Evolutionary conservation across 2,113 vertebrate genomes (phyloP).

Genomic region (Suricata suricatta): DNA sequence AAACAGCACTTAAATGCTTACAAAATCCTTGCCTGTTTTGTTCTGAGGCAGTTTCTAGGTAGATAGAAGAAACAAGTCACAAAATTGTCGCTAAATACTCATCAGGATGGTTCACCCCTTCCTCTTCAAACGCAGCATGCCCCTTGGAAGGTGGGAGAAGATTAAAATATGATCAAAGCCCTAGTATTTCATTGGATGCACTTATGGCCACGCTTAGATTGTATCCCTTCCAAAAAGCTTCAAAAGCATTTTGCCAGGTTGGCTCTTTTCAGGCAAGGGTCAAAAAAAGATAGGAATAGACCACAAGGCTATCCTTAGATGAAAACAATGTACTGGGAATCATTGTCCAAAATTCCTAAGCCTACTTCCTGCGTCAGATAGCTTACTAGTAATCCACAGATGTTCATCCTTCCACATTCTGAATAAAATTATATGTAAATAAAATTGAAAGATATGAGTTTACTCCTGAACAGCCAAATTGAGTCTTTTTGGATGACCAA

Average conservation of each 20-base stretch:
- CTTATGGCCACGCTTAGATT: not conserved
- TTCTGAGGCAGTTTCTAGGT: slow-evolving; percentile 41
- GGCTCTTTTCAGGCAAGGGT: not conserved
- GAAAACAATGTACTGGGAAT: slow-evolving; percentile 19
- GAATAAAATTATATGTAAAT: not conserved
- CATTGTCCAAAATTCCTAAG: not conserved
- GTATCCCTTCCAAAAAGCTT: slow-evolving; percentile 31
- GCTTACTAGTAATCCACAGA: not conserved
- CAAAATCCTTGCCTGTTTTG: slow-evolving; percentile 22
- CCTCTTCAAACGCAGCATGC: not conserved
- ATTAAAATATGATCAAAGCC: not conserved
- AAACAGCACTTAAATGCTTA: not conserved
- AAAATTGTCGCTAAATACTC: not conserved
- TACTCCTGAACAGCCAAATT: not conserved
- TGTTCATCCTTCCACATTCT: not conserved
- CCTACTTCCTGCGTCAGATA: not conserved
- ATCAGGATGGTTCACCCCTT: not conserved
- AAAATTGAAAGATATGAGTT: not conserved
- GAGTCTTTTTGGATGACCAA: not conserved
- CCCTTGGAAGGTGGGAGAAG: not conserved
- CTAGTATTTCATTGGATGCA: not conserved
- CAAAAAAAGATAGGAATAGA: not conserved
- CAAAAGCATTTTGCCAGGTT: slow-evolving; percentile 43
- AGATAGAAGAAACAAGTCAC: slow-evolving; percentile 33
- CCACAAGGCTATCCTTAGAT: slow-evolving; percentile 53